Evolutionary conservation across 2,888 invertebrate species (phyloP).

Genomic region (Tinea semifulvella): DNA sequence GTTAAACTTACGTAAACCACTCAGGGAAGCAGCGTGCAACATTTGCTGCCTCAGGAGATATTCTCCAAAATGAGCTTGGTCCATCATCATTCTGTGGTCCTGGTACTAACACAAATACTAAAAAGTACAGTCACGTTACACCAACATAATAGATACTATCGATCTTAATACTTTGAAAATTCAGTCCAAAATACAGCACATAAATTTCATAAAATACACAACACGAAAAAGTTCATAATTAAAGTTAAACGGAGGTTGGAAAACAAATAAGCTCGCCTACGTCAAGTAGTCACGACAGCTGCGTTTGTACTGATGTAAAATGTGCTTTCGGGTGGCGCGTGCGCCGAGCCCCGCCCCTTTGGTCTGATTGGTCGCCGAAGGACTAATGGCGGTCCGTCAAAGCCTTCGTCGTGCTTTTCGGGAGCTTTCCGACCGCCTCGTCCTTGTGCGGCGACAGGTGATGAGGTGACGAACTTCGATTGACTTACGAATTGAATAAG

Average conservation of each 20-base stretch:
- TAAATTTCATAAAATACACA: neutral
- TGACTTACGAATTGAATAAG: conserved; percentile 2
- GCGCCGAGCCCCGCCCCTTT: conserved; percentile 45
- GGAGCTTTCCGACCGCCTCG: conserved; percentile 52
- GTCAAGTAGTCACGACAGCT: conserved; percentile 37
- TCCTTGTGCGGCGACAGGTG: conserved; percentile 37
- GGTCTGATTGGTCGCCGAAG: conserved; percentile 34
- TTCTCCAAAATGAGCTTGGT: conserved; percentile 59
- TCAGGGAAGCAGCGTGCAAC: conserved; percentile 56
- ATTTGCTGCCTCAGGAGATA: conserved; percentile 61
- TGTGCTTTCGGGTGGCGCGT: conserved; percentile 47
- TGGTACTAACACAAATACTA: conserved; percentile 14
- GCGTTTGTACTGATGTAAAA: conserved; percentile 46
- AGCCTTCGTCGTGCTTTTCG: conserved; percentile 44
- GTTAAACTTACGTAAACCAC: conserved; percentile 48
- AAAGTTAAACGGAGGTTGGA: conserved; percentile 30
- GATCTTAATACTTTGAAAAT: neutral
- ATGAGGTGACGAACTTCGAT: conserved; percentile 6
- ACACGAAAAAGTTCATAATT: conserved; percentile 43
- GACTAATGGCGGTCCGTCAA: conserved; percentile 41
- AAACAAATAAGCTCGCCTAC: conserved; percentile 24
- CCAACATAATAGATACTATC: conserved; percentile 23
- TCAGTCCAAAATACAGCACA: neutral
- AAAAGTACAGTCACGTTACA: conserved; percentile 25
- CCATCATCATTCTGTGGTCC: conserved; percentile 52